Base-by-base conservation (phyloP, 2,888 invertebrate species). In the Pterostichus niger region DNA sequence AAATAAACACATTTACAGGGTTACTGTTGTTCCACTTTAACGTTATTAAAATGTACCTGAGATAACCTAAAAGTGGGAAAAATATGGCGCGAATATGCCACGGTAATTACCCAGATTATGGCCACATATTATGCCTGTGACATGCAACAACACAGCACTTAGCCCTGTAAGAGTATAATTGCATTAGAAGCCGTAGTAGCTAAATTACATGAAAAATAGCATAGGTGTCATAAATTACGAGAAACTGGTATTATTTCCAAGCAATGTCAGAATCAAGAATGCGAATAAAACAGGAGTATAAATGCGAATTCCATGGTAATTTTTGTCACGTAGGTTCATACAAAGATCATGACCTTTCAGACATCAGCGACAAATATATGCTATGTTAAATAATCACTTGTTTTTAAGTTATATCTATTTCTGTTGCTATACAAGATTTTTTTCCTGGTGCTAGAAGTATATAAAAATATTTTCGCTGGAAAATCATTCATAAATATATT, bases 31-130 rank as follows among this genome's bases (percentile, higher is more conserved):
- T 64, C 64, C 64, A 64, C 64, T 64, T 64, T 64, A 64, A 64
- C 64, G n/a, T 64, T 31, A 76, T 75, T 75, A 71, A 71, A 71
- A 71, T 44, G 44, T 71, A 71, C 13, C 64, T 6, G 44, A 71
- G 24, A 64, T 64, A 64, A 64, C 64, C 64, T 35, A 64, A 71
- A 40, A 71, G 68, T 71, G 44, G 68, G 64, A 35, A 64, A 61
- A 64, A 35, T 64, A 64, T 64, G 13, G 35, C 44, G 17, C 68
- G 40, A 71, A 71, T 46, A 71, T 35, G 6, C 33, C 13, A 11
- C 10, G 68, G 44, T 71, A 71, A 71, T 71, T 44, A 71, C 17
- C 68, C 68, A 44, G 68, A 71, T 71, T 71, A 71, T 44, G 44
- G 68, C 11, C 68, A 64, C 64, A 64, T 64, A 64, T 64, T 64